Conservation (phyloP, 2,888 invertebrate species). For the Drosophila macrospina region DNA sequence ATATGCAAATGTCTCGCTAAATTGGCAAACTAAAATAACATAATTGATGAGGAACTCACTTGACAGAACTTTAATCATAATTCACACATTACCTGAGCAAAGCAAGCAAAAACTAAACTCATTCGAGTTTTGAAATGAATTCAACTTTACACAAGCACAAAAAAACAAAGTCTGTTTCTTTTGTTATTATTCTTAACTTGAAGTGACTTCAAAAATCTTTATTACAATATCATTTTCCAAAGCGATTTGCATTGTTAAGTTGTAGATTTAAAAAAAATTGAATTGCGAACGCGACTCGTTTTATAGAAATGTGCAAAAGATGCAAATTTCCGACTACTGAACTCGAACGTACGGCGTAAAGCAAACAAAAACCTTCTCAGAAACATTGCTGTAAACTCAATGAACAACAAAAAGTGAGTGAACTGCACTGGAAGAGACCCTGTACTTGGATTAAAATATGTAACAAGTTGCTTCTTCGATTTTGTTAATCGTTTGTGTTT, state of each 20-base stretch:
- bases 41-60: conserved; percentile 1
- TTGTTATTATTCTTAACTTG: not conserved
- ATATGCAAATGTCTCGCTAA: conserved; percentile 47
- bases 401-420: conserved; percentile 16
- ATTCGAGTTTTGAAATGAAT: not conserved
- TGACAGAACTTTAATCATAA: conserved; percentile 5
- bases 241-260: conserved; percentile 53
- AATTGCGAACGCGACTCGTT: conserved; percentile 37
- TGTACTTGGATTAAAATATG: not conserved
- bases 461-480: too few relatives aligned
- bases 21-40: conserved; percentile 2
- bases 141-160: conserved; percentile 15
- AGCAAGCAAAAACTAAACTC: too few relatives aligned
- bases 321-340: conserved; percentile 32
- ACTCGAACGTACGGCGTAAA: not conserved
- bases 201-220: conserved; percentile 1
- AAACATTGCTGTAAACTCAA: conserved; percentile 43
- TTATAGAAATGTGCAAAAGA: conserved; percentile 52
- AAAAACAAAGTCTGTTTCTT: conserved; percentile 30
- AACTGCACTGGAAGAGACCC: not conserved
- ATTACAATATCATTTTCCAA: conserved; percentile 46
- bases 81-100: not conserved
- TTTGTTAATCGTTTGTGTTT: too few relatives aligned
- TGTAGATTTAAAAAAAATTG: conserved; percentile 26
- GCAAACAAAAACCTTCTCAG: conserved; percentile 9